Conservation (phyloP, 1,140 invertebrate species). For the Glossosoma conforme region DNA sequence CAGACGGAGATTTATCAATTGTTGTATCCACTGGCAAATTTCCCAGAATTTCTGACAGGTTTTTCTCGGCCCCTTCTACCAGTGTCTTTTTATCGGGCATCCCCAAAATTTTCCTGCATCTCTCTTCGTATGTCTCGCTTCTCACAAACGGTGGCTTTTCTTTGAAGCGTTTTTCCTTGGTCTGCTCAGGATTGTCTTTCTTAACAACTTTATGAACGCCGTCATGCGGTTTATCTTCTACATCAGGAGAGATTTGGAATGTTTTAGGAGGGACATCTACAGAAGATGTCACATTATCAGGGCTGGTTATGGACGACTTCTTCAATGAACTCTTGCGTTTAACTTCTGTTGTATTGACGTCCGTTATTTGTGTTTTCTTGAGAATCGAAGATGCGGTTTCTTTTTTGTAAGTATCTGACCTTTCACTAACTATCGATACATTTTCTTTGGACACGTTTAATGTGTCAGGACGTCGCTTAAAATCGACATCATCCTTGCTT, state of each 20-base stretch:
- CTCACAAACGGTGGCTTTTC: constrained; percentile 48
- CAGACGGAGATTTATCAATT: constrained; percentile 22
- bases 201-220: constrained; percentile 34
- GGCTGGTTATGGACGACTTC: constrained; percentile 36
- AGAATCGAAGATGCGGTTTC: constrained; percentile 16
- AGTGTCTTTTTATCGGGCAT: constrained; percentile 47
- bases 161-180: constrained; percentile 32
- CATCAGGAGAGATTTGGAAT: constrained; percentile 40
- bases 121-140: constrained; percentile 64
- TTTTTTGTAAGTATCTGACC: constrained; percentile 21
- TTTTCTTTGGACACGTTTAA: constrained; percentile 19
- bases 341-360: constrained; percentile 34
- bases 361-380: constrained; percentile 18
- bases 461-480: constrained; percentile 22
- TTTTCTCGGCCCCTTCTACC: constrained; percentile 34
- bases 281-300: constrained; percentile 34
- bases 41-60: constrained; percentile 27
- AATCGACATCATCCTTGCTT: constrained; percentile 20
- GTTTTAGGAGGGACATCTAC: constrained; percentile 40
- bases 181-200: constrained; percentile 33
- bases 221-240: constrained; percentile 34
- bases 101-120: constrained; percentile 60
- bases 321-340: constrained; percentile 49
- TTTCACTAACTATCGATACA: constrained; percentile 3
- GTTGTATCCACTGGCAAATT: constrained; percentile 26